Evolutionary conservation across 2,113 vertebrate species (phyloP).

Genomic region (Parus major): DNA sequence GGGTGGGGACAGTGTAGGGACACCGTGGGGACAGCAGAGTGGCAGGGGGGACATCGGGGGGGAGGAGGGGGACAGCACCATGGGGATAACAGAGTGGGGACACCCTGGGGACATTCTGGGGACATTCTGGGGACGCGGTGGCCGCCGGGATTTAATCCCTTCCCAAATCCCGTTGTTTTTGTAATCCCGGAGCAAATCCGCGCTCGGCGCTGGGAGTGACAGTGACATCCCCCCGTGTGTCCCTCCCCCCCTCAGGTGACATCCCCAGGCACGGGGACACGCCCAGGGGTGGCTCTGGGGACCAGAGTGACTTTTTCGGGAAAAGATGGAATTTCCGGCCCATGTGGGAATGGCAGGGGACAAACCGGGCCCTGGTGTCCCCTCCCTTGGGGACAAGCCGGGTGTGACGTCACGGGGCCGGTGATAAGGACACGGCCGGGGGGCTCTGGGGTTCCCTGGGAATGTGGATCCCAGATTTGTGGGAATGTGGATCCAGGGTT

Average conservation of each 20-base stretch:
- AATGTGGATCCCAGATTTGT: background rate
- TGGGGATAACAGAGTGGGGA: background rate
- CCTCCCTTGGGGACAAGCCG: background rate
- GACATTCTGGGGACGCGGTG: background rate
- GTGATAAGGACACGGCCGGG: background rate
- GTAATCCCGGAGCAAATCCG: background rate
- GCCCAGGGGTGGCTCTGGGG: background rate
- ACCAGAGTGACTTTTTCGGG: background rate
- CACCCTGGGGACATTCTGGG: accelerated
- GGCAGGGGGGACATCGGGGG: background rate
- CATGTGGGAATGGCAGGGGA: background rate
- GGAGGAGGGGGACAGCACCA: background rate
- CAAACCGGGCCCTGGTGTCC: background rate
- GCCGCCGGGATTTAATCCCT: background rate
- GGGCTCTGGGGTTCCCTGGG: background rate
- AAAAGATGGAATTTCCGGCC: background rate
- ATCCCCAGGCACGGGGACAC: background rate
- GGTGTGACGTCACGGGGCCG: background rate
- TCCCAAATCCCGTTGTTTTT: background rate
- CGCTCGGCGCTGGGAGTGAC: background rate
- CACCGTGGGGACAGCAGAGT: background rate
- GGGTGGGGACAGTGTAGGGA: background rate
- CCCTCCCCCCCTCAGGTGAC: background rate
- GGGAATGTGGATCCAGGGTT: background rate
- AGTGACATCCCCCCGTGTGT: background rate